Base-by-base conservation (phyloP, 2,113 vertebrate genomes). In the Gymnorhina tibicen region DNA sequence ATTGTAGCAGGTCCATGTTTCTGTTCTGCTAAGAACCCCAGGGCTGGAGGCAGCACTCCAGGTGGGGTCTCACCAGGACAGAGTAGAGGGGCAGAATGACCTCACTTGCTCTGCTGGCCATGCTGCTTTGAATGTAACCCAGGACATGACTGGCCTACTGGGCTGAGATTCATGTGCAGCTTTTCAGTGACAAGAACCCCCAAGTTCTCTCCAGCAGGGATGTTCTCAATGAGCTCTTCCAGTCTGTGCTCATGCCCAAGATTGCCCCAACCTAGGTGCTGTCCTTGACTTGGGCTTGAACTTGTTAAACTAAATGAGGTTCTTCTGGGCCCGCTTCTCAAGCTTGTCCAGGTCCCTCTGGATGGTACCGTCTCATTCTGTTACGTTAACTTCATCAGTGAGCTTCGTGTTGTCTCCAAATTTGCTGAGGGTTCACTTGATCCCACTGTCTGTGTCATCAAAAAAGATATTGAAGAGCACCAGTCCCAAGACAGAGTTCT, bases 401-500 rank as follows among this genome's bases (percentile, higher is more conserved):
- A 22, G 17, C 66, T 64, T 49, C 3, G 9, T 35, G 26, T 56
- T 21, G n/a, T 55, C 42, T 49, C 35, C 42, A 72, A 6, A 47
- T 21, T 56, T 49, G 42, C 11, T 35, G 32, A 64, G 26, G 9
- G 32, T 56, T 17, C 8, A 37, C 42, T 50, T 1, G 0, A 33
- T 44, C 18, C 21, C 7, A 16, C 12, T 42, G 18, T 22, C 35
- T 37, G 26, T 56, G 22, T 16, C 37, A 37, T 24, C 0, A 0
- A 28, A 66, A 32, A 52, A 37, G 5, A 13, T 28, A 22, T 7
- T 42, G 27, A 44, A 46, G 44, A 44, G 8, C 23, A 30, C 19
- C 5, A 14, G 13, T 28, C 16, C 27, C 39, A 73, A 39, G 44
- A n/a, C 8, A 66, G 30, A 47, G 33, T 9, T 32, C 35, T 56